Percentiles rank a stretch among this genome's conserved stretches.
Conservation (phyloP, 2,888 invertebrate genomes). For the Camponotus fellah region DNA sequence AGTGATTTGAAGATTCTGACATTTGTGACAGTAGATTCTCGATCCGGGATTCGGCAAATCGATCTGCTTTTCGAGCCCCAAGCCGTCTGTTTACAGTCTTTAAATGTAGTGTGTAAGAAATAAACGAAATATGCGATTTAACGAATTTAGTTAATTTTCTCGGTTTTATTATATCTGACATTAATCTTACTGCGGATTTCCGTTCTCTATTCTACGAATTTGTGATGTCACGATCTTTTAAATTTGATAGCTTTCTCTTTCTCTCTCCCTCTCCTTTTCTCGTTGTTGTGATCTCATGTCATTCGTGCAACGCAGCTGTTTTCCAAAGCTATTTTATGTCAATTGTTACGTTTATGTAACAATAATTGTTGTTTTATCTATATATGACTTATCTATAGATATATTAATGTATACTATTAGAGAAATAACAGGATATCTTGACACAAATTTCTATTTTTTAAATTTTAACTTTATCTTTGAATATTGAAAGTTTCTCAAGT, state of each 20-base stretch:
- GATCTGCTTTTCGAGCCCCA: neutral
- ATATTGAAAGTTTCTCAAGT: no score
- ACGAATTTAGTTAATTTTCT: neutral
- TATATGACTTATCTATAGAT: neutral
- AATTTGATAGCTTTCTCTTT: neutral
- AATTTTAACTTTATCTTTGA: no score
- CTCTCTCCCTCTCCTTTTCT: no score
- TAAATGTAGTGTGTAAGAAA: neutral
- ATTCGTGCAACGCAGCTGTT: neutral
- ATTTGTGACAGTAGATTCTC: no score
- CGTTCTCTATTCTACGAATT: neutral
- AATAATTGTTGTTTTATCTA: neutral
- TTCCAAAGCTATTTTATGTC: neutral
- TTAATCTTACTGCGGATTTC: neutral
- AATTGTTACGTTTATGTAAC: neutral
- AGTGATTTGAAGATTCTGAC: constrained; percentile 60
- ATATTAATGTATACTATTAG: neutral
- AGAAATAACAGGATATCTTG: no score
- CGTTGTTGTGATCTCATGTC: neutral
- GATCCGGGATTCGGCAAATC: no score
- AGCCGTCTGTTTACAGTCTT: neutral
- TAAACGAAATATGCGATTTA: neutral
- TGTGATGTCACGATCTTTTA: neutral
- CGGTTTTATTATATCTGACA: neutral
- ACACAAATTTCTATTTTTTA: no score